These are phyloP conservation scores for Stomatorhinus ivindoensis DNA, from an alignment of 2,113 vertebrate species.

Conservation along the genomic window DNA sequence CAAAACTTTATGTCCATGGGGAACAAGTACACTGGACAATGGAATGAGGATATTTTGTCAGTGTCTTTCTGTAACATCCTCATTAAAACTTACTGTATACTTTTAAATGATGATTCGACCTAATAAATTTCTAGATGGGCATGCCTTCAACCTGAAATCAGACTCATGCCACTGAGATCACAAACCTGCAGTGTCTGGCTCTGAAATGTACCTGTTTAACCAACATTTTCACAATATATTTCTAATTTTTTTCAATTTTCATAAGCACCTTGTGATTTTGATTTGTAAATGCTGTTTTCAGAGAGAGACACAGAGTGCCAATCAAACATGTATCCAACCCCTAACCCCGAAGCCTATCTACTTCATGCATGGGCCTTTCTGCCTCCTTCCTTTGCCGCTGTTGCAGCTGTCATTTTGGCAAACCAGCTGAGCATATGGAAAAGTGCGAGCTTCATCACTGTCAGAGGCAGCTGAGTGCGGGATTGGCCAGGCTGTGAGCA, in stretches of 20 bases:
- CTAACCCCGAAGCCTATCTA: too few relatives aligned
- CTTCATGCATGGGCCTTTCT: too few relatives aligned
- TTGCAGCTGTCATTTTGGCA: too few relatives aligned
- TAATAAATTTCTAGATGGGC: not conserved
- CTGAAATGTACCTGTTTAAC: conserved; percentile 13
- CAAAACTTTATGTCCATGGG: not conserved
- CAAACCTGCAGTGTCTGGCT: not conserved
- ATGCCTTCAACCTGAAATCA: not conserved
- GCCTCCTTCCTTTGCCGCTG: not conserved
- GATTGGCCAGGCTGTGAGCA: not conserved
- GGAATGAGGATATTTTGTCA: not conserved
- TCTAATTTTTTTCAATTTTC: not conserved
- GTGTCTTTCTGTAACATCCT: not conserved
- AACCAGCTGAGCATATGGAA: not conserved
- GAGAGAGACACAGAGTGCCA: not conserved
- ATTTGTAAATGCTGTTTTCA: not conserved
- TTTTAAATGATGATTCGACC: not conserved
- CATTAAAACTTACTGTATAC: not conserved
- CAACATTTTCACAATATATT: not conserved
- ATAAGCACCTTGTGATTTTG: not conserved
- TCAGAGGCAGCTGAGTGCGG: not conserved
- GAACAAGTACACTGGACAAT: not conserved
- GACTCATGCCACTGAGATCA: not conserved
- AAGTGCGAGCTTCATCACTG: not conserved
- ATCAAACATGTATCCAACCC: not conserved